phyloP scores from a whole-genome alignment of 1,140 invertebrate species.

The Eumaeus atala region DNA sequence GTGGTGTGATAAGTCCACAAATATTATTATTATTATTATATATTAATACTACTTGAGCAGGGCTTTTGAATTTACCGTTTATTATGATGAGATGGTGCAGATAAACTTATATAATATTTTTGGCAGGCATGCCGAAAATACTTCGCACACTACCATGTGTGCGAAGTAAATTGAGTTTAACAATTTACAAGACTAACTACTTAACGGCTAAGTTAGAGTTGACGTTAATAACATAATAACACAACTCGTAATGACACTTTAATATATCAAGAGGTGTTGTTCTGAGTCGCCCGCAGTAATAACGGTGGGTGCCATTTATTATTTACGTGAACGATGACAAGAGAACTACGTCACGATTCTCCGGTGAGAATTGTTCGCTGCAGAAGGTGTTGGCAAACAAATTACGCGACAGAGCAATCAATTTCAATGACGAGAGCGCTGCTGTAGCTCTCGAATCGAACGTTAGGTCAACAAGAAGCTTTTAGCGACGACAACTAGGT shows the following conservation, averaged over 20 bases:
- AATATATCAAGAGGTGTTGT: conserved; percentile 7
- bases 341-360: conserved; percentile 33
- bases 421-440: conserved; percentile 67
- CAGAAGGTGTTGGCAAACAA: conserved; percentile 60
- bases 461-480: conserved; percentile 71
- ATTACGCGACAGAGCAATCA: conserved; percentile 74
- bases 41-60: no score
- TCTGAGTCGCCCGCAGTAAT: conserved; percentile 19
- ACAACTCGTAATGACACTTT: conserved; percentile 9
- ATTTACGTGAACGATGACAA: conserved; percentile 57
- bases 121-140: no score
- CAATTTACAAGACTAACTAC: no score
- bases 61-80: no score
- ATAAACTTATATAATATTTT: no score
- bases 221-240: conserved; percentile 1
- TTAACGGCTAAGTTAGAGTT: no score
- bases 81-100: no score
- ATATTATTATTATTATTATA: no score
- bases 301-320: conserved; percentile 47
- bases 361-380: conserved; percentile 54
- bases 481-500: conserved; percentile 56
- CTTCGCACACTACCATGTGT: no score
- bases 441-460: conserved; percentile 61
- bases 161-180: no score
- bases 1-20: no score